Evolutionary conservation across 2,888 invertebrate species (phyloP), one percentile per base, ranked within the genome.

Genomic region (Saturnia pavonia): DNA sequence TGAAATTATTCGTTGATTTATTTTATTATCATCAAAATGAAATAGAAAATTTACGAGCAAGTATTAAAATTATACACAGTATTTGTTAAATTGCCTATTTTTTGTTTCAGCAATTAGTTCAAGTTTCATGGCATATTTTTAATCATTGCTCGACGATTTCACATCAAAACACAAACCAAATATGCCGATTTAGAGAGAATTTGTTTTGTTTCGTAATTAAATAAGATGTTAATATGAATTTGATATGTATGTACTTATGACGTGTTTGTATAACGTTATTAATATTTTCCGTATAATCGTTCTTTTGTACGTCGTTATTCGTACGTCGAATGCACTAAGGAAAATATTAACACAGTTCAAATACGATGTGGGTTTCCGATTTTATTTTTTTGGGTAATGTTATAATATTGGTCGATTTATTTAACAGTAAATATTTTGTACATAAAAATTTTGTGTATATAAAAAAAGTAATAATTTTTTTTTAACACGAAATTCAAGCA

Each of bases 1-100:
- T 73, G 75, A 76, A 74, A 57, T 12, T 43, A 51, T 70, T 70
- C 70, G 70, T 67, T 70, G 70, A 42, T 27, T 67, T 57, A 54
- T 42, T 70, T 68, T 40, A 40, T 68, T 42, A 68, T 34, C 6
- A 34, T 69, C 54, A 57, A 43, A 68, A 40, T 54, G 60, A 69
- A 51, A 72, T 71, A 54, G 22, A 66, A 67, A 70, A 68, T 51
- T 70, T 14, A 27, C 25, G 63, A 72, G 73, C 74, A 67, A 72
- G 60, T 27, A 51, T 54, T 60, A 51, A 43, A 68, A 51, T 22
- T 51, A 66, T 66, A 51, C 69, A 11, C 51, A 40, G 66, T 69
- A 63, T 34, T 69, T 60, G 22, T 22, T n/a, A 34, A 11, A 45
- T 63, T 40, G 25, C n/a, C n/a, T n/a, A n/a, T n/a, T n/a, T n/a